Base-by-base conservation (phyloP, 2,113 vertebrate species). In the Psammodynastes pulverulentus region DNA sequence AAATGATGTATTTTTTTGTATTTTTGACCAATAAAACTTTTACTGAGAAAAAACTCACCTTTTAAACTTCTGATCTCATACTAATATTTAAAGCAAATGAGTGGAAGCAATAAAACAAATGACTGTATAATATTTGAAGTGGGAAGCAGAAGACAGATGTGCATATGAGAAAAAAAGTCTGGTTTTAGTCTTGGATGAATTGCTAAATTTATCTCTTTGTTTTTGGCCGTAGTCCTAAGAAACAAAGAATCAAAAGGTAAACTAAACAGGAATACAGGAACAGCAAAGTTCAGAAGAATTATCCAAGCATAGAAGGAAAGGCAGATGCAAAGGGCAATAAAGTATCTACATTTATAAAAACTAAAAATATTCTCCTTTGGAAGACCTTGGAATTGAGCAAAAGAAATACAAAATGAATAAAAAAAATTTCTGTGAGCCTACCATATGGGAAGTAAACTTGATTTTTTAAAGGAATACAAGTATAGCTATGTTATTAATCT, bases 191-290 rank as follows among this genome's bases (percentile, higher is more conserved):
- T 92, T 58, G 51, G 72, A 34, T 15, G 87, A 1, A 0, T 84
- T 72, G 9, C 92, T 95, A 86, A 95, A 23, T 86, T 45, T 62
- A 21, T 48, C 15, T 48, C 17, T 13, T 10, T 79, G 52, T 79
- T 88, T n/a, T 88, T 92, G 62, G 53, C 87, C 91, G 34, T 88
- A 54, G 49, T 43, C 86, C 84, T 79, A 54, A 88, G 34, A 29
- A 92, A 12, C 45, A 88, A 92, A n/a, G 49, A n/a, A 46, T 43
- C 12, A 29, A 26, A 84, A 92, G 29, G 62, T 92, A 51, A 88
- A 84, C 46, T 79, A 29, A 88, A n/a, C 34, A 62, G 49, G 26
- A 89, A 46, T 88, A 72, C 26, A 56, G 51, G 26, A 88, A 21
- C 5, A 62, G 46, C 21, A 54, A 56, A 48, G 39, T 84, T 58